Base-by-base conservation (phyloP, 2,797 vertebrate species). In the Leucoraja ocellata region DNA sequence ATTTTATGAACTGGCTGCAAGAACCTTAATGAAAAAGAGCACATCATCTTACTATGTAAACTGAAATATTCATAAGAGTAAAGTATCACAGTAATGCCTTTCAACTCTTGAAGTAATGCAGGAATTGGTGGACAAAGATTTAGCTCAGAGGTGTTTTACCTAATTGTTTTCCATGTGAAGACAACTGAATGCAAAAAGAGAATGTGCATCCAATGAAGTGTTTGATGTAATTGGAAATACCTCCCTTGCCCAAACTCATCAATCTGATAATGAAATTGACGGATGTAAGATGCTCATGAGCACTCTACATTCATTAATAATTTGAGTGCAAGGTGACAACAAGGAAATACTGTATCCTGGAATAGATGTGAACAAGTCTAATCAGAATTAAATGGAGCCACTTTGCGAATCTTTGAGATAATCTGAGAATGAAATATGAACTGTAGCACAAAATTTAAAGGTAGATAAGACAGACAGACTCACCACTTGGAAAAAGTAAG, bases 1-100 rank as follows among this genome's bases (percentile, higher is more conserved):
- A 99, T 98, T 94, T 97, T 97, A 93, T 99, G 98, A 81, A 99
- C 95, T 0, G 99, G 98, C 95, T 99, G 98, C 46, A 99, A 96
- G 96, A 99, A 99, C 94, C 98, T 99, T 94, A 0, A 39, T 39
- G 68, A 84, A 58, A 68, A 63, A 21, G 21, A 84, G 16, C 77
- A 80, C 13, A 80, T 80, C 36, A 83, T 39, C 74, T 84, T 65
- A n/a, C 9, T 83, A 54, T 39, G 14, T 88, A 9, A 65, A 36
- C 7, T 68, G 63, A 2, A 68, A 63, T 21, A 68, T 88, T 65
- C 61, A 68, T 68, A 65, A 88, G 63, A 8, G 65, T 21, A 88
- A 18, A n/a, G 7, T 68, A 88, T 10, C 61, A 88, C 13, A 88
- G 32, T n/a, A 68, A 2, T 36, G 63, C 63, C 10, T 32, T 65